A percentile compares a stretch with the other conserved stretches of the same genome.
phyloP scores from a whole-genome alignment of 2,113 vertebrate genomes.

The Lampris megalopsis region DNA sequence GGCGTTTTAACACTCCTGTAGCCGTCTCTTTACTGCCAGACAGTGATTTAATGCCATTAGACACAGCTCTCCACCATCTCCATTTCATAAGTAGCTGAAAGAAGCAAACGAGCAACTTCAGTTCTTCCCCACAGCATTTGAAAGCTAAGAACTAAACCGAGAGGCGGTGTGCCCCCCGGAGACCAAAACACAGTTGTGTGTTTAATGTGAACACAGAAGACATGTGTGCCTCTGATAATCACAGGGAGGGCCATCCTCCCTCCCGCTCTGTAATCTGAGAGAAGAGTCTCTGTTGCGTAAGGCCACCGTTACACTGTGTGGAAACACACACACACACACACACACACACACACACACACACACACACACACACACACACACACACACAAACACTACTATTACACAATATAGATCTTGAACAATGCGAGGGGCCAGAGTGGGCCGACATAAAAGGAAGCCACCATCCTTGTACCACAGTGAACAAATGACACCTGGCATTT shows the following conservation, averaged over 20 bases:
- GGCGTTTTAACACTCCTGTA: background rate
- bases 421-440: background rate
- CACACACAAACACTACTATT: background rate
- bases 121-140: constrained; percentile 19
- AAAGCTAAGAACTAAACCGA: constrained; percentile 28
- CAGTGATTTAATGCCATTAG: constrained; percentile 61
- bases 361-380: background rate
- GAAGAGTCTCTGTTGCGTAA: background rate
- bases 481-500: background rate
- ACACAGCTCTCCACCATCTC: constrained; percentile 53
- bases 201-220: constrained; percentile 19
- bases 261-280: constrained; percentile 9
- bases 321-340: background rate
- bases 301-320: background rate
- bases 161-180: background rate
- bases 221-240: constrained; percentile 29
- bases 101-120: constrained; percentile 28
- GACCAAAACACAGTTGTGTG: constrained; percentile 31
- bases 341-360: background rate
- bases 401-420: background rate
- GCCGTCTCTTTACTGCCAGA: constrained; percentile 37
- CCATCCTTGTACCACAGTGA: background rate
- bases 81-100: constrained; percentile 41
- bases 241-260: background rate
- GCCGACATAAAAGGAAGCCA: background rate